phyloP scores from a whole-genome alignment of 2,113 vertebrate species.

The Holacanthus passer region DNA sequence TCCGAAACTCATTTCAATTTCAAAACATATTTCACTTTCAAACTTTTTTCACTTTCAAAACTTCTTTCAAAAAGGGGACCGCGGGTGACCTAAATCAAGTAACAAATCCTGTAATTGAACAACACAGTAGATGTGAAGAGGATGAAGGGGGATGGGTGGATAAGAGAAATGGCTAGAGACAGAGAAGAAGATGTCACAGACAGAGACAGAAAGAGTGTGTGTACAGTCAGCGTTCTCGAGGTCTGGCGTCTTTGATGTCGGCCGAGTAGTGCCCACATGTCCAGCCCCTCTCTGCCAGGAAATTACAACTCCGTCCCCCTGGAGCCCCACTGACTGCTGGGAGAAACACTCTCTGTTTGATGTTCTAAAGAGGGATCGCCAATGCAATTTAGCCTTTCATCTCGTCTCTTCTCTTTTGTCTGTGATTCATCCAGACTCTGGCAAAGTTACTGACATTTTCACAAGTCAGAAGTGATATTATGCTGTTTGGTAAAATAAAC shows the following conservation, averaged over 20 bases:
- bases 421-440: conserved; percentile 79
- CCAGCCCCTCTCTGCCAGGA: conserved; percentile 84
- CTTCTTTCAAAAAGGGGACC: not conserved
- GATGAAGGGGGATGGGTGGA: not conserved
- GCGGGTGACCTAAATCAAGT: not conserved
- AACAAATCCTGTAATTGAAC: conserved; percentile 15
- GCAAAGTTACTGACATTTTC: conserved; percentile 72
- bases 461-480: conserved; percentile 70
- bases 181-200: conserved; percentile 61
- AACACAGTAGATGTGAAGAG: not conserved
- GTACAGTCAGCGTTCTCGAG: conserved; percentile 63
- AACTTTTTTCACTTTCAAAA: not conserved
- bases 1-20: conserved; percentile 2
- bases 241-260: conserved; percentile 80
- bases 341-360: conserved; percentile 81
- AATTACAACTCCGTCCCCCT: conserved; percentile 81
- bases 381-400: conserved; percentile 85
- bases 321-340: conserved; percentile 81
- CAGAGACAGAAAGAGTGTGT: conserved; percentile 59
- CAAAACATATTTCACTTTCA: conserved; percentile 27
- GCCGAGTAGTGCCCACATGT: conserved; percentile 80
- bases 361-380: conserved; percentile 84
- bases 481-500: conserved; percentile 60
- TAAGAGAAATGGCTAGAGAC: conserved; percentile 14
- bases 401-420: conserved; percentile 76